These are phyloP conservation scores for Champsocephalus gunnari DNA, from an alignment of 2,797 vertebrate genomes.

Conservation along the genomic window DNA sequence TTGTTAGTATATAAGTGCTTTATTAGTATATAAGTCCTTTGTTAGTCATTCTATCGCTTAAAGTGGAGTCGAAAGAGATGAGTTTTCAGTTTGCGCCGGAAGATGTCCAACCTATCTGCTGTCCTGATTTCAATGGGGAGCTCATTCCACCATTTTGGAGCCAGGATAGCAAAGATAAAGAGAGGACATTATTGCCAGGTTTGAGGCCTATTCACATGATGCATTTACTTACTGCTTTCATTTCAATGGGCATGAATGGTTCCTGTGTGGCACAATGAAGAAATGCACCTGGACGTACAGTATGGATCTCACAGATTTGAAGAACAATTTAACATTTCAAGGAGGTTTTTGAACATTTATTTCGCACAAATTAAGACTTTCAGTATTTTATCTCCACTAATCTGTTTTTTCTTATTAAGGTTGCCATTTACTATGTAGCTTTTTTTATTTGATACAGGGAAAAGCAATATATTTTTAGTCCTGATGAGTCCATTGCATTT, in stretches of 20 bases:
- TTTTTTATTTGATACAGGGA: slow-evolving; percentile 19
- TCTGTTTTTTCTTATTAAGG: slow-evolving; percentile 21
- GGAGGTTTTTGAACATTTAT: slow-evolving; percentile 35
- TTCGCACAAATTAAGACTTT: slow-evolving; percentile 39
- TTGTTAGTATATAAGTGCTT: too few species aligned
- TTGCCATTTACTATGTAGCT: slow-evolving; percentile 8
- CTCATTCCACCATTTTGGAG: too few species aligned
- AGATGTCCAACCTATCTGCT: too few species aligned
- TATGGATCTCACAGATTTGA: slow-evolving; percentile 23
- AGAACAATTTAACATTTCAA: slow-evolving; percentile 44
- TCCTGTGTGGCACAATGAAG: slow-evolving; percentile 12
- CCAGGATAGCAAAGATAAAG: background rate
- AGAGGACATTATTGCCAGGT: slow-evolving; percentile 12
- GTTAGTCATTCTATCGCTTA: too few species aligned
- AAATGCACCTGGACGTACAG: slow-evolving; percentile 13
- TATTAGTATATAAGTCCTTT: too few species aligned
- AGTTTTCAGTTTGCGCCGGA: too few species aligned
- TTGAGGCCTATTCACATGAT: background rate
- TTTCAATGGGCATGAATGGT: slow-evolving; percentile 40
- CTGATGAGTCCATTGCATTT: slow-evolving; percentile 40
- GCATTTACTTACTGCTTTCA: background rate
- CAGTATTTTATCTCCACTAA: slow-evolving; percentile 68
- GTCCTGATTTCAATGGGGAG: too few species aligned
- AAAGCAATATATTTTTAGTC: slow-evolving; percentile 16
- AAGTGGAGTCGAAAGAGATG: too few species aligned